These are phyloP conservation scores for Vespertilio murinus DNA, from an alignment of 2,797 vertebrate genomes.

Conservation along the genomic window DNA sequence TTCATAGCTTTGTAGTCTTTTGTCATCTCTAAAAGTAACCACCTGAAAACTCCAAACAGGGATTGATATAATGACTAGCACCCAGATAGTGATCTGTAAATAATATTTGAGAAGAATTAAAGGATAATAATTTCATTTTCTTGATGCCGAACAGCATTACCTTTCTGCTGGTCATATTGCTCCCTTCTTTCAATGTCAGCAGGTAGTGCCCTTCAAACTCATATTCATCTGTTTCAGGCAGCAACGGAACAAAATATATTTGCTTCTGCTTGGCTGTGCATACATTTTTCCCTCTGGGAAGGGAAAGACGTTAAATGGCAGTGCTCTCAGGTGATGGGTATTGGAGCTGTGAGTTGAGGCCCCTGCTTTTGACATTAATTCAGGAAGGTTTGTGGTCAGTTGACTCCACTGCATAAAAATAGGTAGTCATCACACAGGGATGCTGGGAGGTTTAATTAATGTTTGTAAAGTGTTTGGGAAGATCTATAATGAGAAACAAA, in stretches of 20 bases:
- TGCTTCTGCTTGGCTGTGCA: conserved; percentile 39
- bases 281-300: conserved; percentile 47
- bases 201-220: conserved; percentile 33
- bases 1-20: not conserved
- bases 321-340: not conserved
- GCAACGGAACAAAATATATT: conserved; percentile 49
- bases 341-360: not conserved
- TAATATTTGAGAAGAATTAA: not conserved
- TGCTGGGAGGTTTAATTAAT: conserved; percentile 25
- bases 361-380: conserved; percentile 25
- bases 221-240: not conserved
- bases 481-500: conserved; percentile 3
- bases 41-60: not conserved
- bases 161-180: not conserved
- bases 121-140: not conserved
- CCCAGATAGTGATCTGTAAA: not conserved
- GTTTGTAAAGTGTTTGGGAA: conserved; percentile 8
- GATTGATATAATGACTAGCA: not conserved
- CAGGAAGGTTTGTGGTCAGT: not conserved
- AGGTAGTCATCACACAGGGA: not conserved
- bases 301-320: conserved; percentile 22
- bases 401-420: not conserved
- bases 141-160: not conserved
- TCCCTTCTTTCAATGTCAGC: not conserved
- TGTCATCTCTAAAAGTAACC: not conserved